Conservation (phyloP, 2,797 vertebrate genomes). For the Octomys mimax region DNA sequence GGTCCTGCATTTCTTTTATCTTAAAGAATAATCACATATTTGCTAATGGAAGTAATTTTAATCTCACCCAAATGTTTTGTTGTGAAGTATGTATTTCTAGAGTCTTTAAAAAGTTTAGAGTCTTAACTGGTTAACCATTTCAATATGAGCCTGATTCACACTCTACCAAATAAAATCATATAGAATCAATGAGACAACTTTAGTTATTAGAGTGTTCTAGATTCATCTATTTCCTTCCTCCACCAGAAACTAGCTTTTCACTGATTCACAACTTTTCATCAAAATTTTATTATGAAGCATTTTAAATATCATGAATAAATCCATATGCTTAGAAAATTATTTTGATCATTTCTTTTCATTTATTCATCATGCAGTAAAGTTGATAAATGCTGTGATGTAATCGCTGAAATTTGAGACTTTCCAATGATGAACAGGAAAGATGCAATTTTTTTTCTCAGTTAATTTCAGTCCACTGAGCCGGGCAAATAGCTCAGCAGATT, state of each 20-base stretch:
- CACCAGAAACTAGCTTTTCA: not conserved
- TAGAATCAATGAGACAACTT: not conserved
- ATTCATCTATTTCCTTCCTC: not conserved
- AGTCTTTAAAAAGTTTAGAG: not conserved
- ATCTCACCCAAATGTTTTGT: not conserved
- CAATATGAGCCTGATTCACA: not conserved
- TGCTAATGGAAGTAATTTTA: not conserved
- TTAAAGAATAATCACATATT: not conserved
- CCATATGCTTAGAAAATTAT: not conserved
- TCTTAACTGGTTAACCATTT: not conserved
- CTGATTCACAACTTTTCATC: too few species aligned
- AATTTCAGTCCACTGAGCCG: not conserved
- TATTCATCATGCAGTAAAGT: not conserved
- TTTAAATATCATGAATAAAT: not conserved
- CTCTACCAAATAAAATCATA: not conserved
- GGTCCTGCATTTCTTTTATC: not conserved
- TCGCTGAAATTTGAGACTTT: not conserved
- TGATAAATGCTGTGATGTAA: not conserved
- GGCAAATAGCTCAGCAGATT: too few species aligned
- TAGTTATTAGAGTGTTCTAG: not conserved
- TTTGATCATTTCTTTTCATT: not conserved
- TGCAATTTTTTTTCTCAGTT: not conserved
- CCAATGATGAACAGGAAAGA: not conserved
- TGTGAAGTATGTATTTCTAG: not conserved
- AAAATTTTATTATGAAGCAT: not conserved